Conservation (phyloP, 2,888 invertebrate species). For the Pocota personata region DNA sequence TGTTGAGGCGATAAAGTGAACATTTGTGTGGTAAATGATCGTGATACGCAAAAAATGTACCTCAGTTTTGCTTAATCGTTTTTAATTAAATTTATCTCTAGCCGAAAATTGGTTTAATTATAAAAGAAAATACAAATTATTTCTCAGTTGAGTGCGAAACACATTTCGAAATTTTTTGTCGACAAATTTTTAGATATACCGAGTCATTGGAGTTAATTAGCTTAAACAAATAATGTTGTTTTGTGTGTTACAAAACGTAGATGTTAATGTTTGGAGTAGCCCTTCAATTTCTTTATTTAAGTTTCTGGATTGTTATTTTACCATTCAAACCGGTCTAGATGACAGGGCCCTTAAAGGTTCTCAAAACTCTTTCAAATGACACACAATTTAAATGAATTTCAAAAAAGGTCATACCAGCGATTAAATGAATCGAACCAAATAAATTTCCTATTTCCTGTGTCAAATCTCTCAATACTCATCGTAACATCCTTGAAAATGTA, state of each 20-base stretch:
- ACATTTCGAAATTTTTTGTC: not conserved
- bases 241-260: not conserved
- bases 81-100: not conserved
- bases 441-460: not conserved
- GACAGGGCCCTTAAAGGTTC: too few species aligned
- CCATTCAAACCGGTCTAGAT: too few species aligned
- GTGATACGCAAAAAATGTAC: not conserved
- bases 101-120: not conserved
- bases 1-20: not conserved
- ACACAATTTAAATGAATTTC: not conserved
- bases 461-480: not conserved
- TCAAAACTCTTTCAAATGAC: too few species aligned
- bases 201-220: not conserved
- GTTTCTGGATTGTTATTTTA: too few species aligned
- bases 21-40: not conserved
- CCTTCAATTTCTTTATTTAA: too few species aligned
- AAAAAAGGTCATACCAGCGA: slow-evolving; percentile 19
- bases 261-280: too few species aligned
- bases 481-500: not conserved
- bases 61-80: not conserved
- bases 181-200: not conserved
- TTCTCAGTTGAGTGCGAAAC: not conserved
- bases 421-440: not conserved
- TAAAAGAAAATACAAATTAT: not conserved
- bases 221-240: too few species aligned